These are phyloP conservation scores for Sericinus montela DNA, from an alignment of 2,888 invertebrate genomes.

Conservation along the genomic window DNA sequence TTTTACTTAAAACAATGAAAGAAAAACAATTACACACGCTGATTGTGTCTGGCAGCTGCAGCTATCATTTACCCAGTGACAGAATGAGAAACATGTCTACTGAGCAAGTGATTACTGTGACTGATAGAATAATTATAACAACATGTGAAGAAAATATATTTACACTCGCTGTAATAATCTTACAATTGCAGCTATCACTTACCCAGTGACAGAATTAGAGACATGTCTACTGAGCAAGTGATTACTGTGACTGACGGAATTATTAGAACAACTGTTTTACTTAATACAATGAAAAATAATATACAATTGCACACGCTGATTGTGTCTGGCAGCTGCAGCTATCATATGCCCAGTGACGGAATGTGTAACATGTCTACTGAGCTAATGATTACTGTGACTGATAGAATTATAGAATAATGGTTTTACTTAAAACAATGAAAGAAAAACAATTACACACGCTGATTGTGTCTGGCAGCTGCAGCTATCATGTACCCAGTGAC, in stretches of 20 bases:
- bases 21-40: too few species aligned
- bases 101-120: too few species aligned
- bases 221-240: not conserved
- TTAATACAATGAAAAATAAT: too few species aligned
- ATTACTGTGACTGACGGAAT: too few species aligned
- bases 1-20: too few species aligned
- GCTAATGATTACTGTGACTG: not conserved
- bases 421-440: too few species aligned
- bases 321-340: constrained; percentile 16
- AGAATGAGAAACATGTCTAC: constrained; percentile 25
- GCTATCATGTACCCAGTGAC: constrained; percentile 8
- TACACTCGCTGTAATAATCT: constrained; percentile 15
- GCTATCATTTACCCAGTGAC: not conserved
- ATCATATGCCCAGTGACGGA: not conserved
- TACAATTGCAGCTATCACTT: constrained; percentile 22
- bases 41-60: not conserved
- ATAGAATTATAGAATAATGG: too few species aligned
- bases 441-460: not conserved
- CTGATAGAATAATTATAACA: not conserved
- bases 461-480: not conserved
- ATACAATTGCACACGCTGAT: constrained; percentile 22
- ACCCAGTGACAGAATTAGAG: constrained; percentile 17
- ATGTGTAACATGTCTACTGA: constrained; percentile 5
- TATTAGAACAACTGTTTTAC: too few species aligned
- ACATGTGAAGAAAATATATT: not conserved